Evolutionary conservation across 2,888 invertebrate species (phyloP), one percentile per base, ranked within the genome.

Genomic region (Lithophane ornitopus): DNA sequence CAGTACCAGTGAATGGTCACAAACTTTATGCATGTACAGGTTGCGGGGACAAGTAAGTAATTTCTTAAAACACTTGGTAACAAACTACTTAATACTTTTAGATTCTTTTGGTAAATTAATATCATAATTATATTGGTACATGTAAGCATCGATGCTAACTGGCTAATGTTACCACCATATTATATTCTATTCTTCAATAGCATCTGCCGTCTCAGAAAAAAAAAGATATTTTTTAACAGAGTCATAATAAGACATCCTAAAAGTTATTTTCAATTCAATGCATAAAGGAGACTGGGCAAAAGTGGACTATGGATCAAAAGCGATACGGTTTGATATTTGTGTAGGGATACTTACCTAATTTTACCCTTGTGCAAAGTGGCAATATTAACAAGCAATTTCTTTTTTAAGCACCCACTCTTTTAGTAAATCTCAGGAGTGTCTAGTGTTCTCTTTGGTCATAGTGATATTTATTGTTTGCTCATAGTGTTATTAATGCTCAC

Each of bases 31-130:
- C 93, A n/a, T 97, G 97, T 87, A 96, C 92, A 52, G 96, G 97
- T 83, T 97, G 97, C 87, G 95, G 97, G 63, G 97, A 97, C 90
- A 96, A 96, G 97, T 97, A 94, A 94, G 95, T 91, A 71, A 52
- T 59, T 67, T 63, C 26, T 49, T 62, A 14, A 61, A 63, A 46
- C 26, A 28, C 39, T 62, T 19, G 8, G 0, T 22, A 70, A 46
- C 7, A n/a, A n/a, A n/a, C 19, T 19, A 26, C 28, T 28, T 22
- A 28, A 11, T 1, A n/a, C n/a, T 69, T 41, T 7, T n/a, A 69
- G 11, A 16, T 9, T 16, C 9, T 52, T 39, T 52, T 41, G 3
- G 16, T 68, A 52, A 9, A 71, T 69, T 52, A 9, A 52, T 68
- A 28, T 52, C 6, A 16, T 26, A 49, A n/a, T 14, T 34, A 14